Evolutionary conservation across 2,797 vertebrate genomes (phyloP).

Genomic region (Todus mexicanus): DNA sequence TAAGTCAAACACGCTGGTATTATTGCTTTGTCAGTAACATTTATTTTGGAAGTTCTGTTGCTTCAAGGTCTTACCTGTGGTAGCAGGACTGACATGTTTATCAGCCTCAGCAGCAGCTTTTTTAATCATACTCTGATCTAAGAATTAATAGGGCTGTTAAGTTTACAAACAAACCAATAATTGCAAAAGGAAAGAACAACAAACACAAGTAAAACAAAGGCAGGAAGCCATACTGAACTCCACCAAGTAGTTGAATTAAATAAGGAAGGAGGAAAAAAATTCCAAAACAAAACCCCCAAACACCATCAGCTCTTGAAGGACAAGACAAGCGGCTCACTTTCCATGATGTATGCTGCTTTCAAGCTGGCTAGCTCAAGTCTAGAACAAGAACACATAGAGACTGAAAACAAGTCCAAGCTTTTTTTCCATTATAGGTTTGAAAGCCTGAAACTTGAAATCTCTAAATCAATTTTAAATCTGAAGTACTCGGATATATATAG

Average conservation of each 20-base stretch:
- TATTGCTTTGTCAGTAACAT: not conserved
- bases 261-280: not conserved
- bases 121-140: conserved; percentile 80
- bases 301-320: not conserved
- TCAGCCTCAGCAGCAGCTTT: conserved; percentile 77
- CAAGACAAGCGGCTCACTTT: not conserved
- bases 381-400: not conserved
- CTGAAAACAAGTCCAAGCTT: not conserved
- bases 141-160: conserved; percentile 52
- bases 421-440: not conserved
- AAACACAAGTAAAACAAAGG: conserved; percentile 41
- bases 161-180: conserved; percentile 48
- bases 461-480: not conserved
- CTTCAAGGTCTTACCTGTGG: conserved; percentile 77
- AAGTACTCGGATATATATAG: not conserved
- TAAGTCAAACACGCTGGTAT: not conserved
- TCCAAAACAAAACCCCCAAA: not conserved
- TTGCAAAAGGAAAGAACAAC: conserved; percentile 56
- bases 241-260: not conserved
- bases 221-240: conserved; percentile 24
- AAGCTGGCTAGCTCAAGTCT: not conserved
- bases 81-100: conserved; percentile 71
- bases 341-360: not conserved
- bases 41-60: not conserved
- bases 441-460: not conserved